Evolutionary conservation across 2,113 vertebrate genomes (phyloP).

Genomic region (Tachysurus vachellii): DNA sequence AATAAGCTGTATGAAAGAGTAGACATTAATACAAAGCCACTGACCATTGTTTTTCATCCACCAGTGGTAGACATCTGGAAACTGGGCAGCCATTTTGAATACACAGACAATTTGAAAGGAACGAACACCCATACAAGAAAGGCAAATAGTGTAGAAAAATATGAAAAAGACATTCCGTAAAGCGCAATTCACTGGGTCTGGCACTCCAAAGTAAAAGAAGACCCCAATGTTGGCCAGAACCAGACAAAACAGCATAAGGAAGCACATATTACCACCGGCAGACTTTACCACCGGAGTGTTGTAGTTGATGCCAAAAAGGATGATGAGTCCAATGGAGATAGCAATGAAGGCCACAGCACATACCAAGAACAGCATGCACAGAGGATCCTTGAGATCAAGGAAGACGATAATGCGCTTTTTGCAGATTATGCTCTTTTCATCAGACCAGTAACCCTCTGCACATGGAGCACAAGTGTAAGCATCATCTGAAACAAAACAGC

Average conservation of each 20-base stretch:
- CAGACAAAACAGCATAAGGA: conserved; percentile 80
- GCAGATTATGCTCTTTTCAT: conserved; percentile 69
- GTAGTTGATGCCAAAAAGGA: conserved; percentile 73
- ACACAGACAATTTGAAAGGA: conserved; percentile 84
- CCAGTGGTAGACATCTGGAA: conserved; percentile 67
- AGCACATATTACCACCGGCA: conserved; percentile 79
- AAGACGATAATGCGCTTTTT: conserved; percentile 67
- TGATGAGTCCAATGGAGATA: conserved; percentile 57
- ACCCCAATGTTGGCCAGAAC: conserved; percentile 69
- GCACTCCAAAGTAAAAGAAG: conserved; percentile 77
- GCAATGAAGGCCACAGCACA: conserved; percentile 58
- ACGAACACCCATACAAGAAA: conserved; percentile 78
- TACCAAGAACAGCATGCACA: conserved; percentile 66
- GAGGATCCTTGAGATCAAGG: conserved; percentile 63
- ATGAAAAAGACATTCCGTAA: conserved; percentile 68
- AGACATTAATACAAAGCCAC: conserved; percentile 65
- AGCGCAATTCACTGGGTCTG: conserved; percentile 64
- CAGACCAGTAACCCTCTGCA: conserved; percentile 73
- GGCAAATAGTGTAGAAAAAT: conserved; percentile 75
- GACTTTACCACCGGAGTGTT: conserved; percentile 83
- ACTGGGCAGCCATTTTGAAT: conserved; percentile 81
- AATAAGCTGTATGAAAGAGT: conserved; percentile 63
- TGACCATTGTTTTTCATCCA: conserved; percentile 78
- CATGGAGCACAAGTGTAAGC: conserved; percentile 72
- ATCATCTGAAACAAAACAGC: conserved; percentile 60